Evolutionary conservation across 2,797 vertebrate species (phyloP), one percentile per base, ranked within the genome.

Genomic region (Emys orbicularis): DNA sequence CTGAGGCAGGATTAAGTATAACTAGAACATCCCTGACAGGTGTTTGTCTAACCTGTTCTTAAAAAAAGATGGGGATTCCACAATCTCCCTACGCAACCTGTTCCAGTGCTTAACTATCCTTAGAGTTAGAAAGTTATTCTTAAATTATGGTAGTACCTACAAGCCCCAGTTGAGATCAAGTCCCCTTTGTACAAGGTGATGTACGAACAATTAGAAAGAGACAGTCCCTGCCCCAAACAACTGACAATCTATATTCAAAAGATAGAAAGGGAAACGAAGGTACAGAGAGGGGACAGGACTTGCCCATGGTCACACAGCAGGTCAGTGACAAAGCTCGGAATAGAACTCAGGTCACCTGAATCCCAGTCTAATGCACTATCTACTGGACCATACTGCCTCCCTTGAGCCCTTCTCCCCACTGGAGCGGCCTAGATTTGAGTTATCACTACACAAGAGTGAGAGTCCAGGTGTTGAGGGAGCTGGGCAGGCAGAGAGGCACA

Each of bases 361-460:
- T 34, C 2, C 1, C 6, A 11, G 1, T 65, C 18, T 23, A n/a
- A 2, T 1, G 9, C 4, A 23, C 1, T 6, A 6, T 7, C 10
- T 0, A 0, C 1, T 16, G 34, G 27, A 1, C 4, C 25, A 72
- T 5, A 8, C 29, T 76, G 7, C 10, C 25, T 3, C 41, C 5
- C 21, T 9, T 41, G 19, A 72, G n/a, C 19, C 9, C 9, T 12
- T 37, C 65, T n/a, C 65, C n/a, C 23, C n/a, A 23, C n/a, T 72
- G 1, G 10, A 79, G 53, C 7, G 59, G 9, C 37, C 47, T 41
- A 34, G 59, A 81, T 21, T 19, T 53, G 34, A 16, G 13, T 68
- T 81, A 56, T 8, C 53, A 4, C 8, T 29, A 1, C 47, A 11
- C 19, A 23, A 72, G 65, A 2, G 19, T 23, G n/a, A 41, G n/a